Percentiles rank a stretch among this genome's conserved stretches.
Conservation (phyloP, 2,797 vertebrate genomes). For the Adrianichthys oophorus region DNA sequence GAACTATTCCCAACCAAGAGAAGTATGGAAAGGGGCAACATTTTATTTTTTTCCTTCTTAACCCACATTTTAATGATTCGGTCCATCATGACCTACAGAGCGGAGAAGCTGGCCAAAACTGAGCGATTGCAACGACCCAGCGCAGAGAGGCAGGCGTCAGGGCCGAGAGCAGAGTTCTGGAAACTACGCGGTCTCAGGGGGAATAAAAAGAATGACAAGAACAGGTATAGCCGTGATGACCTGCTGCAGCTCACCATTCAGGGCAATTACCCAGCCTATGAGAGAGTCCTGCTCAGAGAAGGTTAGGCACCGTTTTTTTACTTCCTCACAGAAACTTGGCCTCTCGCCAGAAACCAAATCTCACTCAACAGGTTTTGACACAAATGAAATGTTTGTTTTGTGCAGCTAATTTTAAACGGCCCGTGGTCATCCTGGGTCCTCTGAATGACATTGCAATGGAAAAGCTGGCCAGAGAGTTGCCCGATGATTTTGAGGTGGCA, state of each 20-base stretch:
- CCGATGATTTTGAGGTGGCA: constrained; percentile 87
- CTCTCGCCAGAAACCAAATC: not conserved
- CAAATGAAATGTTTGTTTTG: constrained; percentile 9
- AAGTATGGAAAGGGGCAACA: constrained; percentile 72
- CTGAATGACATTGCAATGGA: constrained; percentile 93
- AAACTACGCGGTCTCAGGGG: constrained; percentile 92
- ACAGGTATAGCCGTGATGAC: constrained; percentile 86
- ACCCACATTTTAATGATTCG: not conserved
- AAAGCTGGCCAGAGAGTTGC: constrained; percentile 86
- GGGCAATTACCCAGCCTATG: constrained; percentile 92
- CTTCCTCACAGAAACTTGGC: not conserved
- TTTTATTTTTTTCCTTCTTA: not conserved
- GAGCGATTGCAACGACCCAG: constrained; percentile 81
- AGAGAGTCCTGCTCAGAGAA: constrained; percentile 91
- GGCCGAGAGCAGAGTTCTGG: constrained; percentile 93
- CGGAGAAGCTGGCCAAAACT: constrained; percentile 85
- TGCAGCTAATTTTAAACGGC: constrained; percentile 92
- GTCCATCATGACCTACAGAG: constrained; percentile 70
- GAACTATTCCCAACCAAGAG: constrained; percentile 88
- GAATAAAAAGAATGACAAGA: constrained; percentile 88
- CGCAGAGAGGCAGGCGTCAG: constrained; percentile 68
- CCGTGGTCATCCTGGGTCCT: constrained; percentile 93
- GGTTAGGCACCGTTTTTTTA: constrained; percentile 67
- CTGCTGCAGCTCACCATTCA: constrained; percentile 92
- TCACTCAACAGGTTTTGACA: constrained; percentile 6